Evolutionary conservation across 2,888 invertebrate species (phyloP), one percentile per base, ranked within the genome.

Genomic region (Ellobium chinense): DNA sequence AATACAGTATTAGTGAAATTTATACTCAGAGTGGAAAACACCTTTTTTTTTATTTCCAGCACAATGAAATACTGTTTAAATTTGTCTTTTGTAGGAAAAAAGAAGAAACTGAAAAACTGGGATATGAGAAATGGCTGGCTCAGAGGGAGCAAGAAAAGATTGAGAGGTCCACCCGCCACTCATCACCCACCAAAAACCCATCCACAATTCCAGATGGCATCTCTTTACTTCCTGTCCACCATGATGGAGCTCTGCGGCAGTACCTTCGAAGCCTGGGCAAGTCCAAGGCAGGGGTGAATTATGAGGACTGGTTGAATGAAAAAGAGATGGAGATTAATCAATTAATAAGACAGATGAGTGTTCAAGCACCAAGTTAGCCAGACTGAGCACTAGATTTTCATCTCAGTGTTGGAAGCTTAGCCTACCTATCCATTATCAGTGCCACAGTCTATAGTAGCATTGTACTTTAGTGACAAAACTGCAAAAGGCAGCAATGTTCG

Each of bases 81-180:
- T n/a, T 36, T 34, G 18, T 31, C 14, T 39, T 34, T 29, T 46
- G 58, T 84, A 91, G 91, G 82, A 89, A 89, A 82, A 83, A 89
- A 31, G 85, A 87, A 58, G 89, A 89, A 68, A 86, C 85, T 3
- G 88, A 89, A 39, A 87, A 91, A 56, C 88, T 89, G 66, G 88
- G 90, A 54, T 91, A 91, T 76, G 90, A 91, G 62, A 88, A 89
- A 14, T 91, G 91, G 91, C 84, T 91, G 65, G 87, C 86, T 18
- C 87, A 89, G 60, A 86, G 89, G 73, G 89, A 90, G 70, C 84
- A 86, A 3, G 89, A 88, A 56, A 88, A 88, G 78, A 83, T 78
- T n/a, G 83, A 79, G 39, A 77, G 56, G 39, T 62, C 79, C 34
- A 68, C 80, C 3, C 73, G 74, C 14, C 77, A 77, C 12, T 66